Conservation (phyloP, 2,888 invertebrate species). For the Amphipoea oculea region DNA sequence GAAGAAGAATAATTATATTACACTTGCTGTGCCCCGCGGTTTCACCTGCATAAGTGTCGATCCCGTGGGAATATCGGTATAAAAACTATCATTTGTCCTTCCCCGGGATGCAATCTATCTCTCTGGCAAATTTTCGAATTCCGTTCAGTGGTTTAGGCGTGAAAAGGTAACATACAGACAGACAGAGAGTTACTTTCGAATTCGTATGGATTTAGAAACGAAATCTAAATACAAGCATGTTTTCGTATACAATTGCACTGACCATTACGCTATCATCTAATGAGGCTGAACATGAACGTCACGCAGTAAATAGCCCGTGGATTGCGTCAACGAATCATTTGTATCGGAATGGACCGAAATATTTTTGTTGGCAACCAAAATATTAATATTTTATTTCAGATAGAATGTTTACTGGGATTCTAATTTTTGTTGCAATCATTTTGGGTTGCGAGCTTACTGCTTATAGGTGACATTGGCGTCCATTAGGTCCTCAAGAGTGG, state of each 20-base stretch:
- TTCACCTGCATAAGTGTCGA: too few relatives aligned
- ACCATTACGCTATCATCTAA: slow-evolving; percentile 37
- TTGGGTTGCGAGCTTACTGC: not conserved
- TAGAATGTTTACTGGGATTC: not conserved
- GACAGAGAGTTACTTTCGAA: too few relatives aligned
- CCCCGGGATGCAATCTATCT: too few relatives aligned
- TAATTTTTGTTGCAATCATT: not conserved
- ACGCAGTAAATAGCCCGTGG: slow-evolving; percentile 37
- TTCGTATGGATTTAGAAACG: not conserved
- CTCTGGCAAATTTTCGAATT: too few relatives aligned
- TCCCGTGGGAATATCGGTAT: too few relatives aligned
- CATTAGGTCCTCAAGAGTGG: not conserved
- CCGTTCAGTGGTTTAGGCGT: too few relatives aligned
- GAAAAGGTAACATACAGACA: too few relatives aligned
- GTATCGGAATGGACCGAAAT: not conserved
- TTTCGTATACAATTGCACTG: slow-evolving; percentile 17
- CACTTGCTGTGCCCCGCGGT: too few relatives aligned
- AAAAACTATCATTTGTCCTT: too few relatives aligned
- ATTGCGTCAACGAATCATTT: slow-evolving; percentile 38
- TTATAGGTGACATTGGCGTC: not conserved
- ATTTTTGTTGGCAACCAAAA: slow-evolving; percentile 13
- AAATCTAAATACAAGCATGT: not conserved
- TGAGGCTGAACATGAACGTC: slow-evolving; percentile 39
- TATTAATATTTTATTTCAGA: not conserved
- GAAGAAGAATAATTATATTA: not conserved